Evolutionary conservation across 2,888 invertebrate genomes (phyloP).

Genomic region (Hydropsyche betteni): DNA sequence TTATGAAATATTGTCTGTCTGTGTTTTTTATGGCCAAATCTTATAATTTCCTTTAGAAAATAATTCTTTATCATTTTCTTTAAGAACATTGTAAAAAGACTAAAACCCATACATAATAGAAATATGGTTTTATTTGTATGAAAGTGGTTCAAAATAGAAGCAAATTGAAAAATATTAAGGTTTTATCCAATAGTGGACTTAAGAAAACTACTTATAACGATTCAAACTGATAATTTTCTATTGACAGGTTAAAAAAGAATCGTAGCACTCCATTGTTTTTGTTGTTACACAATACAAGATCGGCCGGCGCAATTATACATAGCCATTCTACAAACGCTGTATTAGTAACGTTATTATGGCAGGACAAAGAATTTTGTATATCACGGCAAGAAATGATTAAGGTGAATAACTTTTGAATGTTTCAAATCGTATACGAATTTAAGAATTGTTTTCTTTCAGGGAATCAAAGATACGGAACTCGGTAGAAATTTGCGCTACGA

Average conservation of each 20-base stretch:
- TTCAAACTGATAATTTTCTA: background rate
- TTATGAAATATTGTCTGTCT: no score
- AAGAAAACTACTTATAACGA: no score
- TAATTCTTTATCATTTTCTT: no score
- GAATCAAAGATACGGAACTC: conserved; percentile 78
- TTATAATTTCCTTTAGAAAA: no score
- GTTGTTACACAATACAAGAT: conserved; percentile 82
- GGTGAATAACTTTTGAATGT: conserved; percentile 57
- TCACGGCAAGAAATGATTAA: conserved; percentile 98
- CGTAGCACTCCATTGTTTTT: conserved; percentile 97
- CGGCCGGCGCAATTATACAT: conserved; percentile 94
- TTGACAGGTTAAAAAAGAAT: conserved; percentile 78
- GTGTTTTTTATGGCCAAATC: no score
- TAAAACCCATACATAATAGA: no score
- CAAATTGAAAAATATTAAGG: no score
- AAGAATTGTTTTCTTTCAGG: conserved; percentile 61
- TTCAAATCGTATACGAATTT: background rate
- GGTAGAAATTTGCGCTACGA: conserved; percentile 84
- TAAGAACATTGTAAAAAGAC: no score
- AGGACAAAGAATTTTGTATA: conserved; percentile 85
- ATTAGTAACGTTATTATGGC: conserved; percentile 86
- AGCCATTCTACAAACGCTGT: conserved; percentile 93
- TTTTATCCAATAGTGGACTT: no score
- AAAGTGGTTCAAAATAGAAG: no score
- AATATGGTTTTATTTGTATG: no score